Conservation (phyloP, 2,888 invertebrate genomes). For the Hyposoter dolosus region DNA sequence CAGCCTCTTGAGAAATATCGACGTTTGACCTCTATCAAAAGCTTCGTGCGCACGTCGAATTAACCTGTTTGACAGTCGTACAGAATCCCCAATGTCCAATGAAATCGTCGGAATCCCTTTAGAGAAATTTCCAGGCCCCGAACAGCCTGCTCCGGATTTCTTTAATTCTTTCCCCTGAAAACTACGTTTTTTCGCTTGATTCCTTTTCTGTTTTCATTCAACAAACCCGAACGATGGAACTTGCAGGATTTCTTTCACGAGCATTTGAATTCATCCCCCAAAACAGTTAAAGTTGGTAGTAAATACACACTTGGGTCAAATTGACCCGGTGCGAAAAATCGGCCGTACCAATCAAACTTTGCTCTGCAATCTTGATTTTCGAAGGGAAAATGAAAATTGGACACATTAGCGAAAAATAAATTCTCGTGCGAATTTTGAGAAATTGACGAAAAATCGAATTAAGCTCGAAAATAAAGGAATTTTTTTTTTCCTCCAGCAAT, state of each 20-base stretch:
- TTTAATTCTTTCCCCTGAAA: neutral
- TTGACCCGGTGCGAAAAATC: too few relatives aligned
- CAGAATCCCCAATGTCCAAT: conserved; percentile 19
- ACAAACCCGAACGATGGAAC: neutral
- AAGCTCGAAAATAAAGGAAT: neutral
- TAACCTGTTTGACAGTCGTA: neutral
- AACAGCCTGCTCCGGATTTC: neutral
- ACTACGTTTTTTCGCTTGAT: neutral
- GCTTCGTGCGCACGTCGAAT: neutral
- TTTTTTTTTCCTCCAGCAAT: neutral
- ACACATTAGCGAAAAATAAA: neutral
- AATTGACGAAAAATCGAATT: neutral
- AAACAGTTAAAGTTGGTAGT: neutral
- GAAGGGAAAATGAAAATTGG: neutral
- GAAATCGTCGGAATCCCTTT: neutral
- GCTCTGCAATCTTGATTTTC: neutral
- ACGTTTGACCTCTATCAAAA: conserved; percentile 42
- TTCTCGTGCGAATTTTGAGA: neutral
- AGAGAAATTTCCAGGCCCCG: neutral
- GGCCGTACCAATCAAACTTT: too few relatives aligned
- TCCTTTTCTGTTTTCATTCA: neutral
- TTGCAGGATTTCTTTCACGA: neutral
- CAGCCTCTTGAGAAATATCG: conserved; percentile 33
- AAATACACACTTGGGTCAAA: neutral
- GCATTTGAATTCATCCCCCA: neutral